Evolutionary conservation across 2,113 vertebrate species (phyloP), one percentile per base, ranked within the genome.

Genomic region (Oxyura jamaicensis): DNA sequence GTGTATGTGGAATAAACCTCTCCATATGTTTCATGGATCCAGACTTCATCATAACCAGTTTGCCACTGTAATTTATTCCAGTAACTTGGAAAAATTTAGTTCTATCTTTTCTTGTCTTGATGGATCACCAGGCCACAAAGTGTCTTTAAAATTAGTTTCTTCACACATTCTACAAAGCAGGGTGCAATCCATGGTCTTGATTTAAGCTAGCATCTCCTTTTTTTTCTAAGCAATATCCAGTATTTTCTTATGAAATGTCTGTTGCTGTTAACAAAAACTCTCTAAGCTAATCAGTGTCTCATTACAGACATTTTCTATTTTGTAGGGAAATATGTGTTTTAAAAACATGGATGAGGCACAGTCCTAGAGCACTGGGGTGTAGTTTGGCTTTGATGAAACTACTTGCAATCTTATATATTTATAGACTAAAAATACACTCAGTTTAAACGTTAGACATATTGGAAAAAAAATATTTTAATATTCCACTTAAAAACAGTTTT

Each of bases 1-100:
- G 0, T 21, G 13, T 35, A 41, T 1, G 0, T 14, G 20, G 8
- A 21, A 10, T 14, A 80, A 86, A 72, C 2, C 6, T 23, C 10
- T 2, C 22, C 59, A 19, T 58, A 16, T 4, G 7, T 83, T 90
- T 85, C 33, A 44, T 31, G 13, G 29, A 86, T 83, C 0, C 0
- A 83, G 7, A 33, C 3, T 62, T 6, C 31, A 62, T 58, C 28
- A 73, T 86, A 86, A 59, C 2, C 3, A 4, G 23, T 75, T 88
- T 46, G 60, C 18, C 87, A 29, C 1, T 53, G 10, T 1, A 26
- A 26, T 60, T 79, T 76, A 73, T 12, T 62, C 21, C 11, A 62
- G 41, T 3, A 65, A 0, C 12, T 19, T 83, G 58, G 79, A 66
- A 95, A 87, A 89, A 16, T 2, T 26, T 6, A 50, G 6, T 58